These are phyloP conservation scores for Muschampia plurimacula DNA, from an alignment of 2,888 invertebrate genomes.

Conservation along the genomic window DNA sequence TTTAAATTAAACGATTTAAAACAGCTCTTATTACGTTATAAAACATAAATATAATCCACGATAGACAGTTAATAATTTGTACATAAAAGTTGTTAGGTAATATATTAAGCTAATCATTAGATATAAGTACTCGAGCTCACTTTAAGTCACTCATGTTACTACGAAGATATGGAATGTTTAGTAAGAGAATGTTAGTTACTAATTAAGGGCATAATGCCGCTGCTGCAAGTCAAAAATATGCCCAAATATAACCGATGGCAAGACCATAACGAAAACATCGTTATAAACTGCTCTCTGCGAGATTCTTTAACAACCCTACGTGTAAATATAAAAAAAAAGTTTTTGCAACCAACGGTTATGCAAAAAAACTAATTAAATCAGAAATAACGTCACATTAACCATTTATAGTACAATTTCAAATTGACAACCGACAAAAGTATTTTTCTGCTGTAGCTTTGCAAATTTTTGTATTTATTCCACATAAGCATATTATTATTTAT, in stretches of 20 bases:
- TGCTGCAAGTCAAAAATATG: constrained; percentile 40
- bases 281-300: constrained; percentile 42
- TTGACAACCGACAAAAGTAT: too few species aligned
- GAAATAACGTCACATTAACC: too few species aligned
- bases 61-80: constrained; percentile 57
- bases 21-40: constrained; percentile 43
- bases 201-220: constrained; percentile 55
- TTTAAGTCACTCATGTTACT: constrained; percentile 81
- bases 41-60: constrained; percentile 43
- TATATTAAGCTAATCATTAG: constrained; percentile 49
- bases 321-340: not conserved
- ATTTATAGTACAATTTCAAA: too few species aligned
- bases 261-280: constrained; percentile 52
- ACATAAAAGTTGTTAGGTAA: constrained; percentile 54
- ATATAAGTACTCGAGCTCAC: constrained; percentile 82
- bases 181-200: constrained; percentile 58
- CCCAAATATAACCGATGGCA: constrained; percentile 51
- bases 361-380: not conserved
- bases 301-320: constrained; percentile 43
- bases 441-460: too few species aligned
- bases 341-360: constrained; percentile 6
- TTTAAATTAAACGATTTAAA: constrained; percentile 43
- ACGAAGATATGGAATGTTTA: constrained; percentile 76
- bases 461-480: too few species aligned
- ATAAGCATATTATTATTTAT: too few species aligned